Base-by-base conservation (phyloP, 2,797 vertebrate species). In the Gymnothorax javanicus region DNA sequence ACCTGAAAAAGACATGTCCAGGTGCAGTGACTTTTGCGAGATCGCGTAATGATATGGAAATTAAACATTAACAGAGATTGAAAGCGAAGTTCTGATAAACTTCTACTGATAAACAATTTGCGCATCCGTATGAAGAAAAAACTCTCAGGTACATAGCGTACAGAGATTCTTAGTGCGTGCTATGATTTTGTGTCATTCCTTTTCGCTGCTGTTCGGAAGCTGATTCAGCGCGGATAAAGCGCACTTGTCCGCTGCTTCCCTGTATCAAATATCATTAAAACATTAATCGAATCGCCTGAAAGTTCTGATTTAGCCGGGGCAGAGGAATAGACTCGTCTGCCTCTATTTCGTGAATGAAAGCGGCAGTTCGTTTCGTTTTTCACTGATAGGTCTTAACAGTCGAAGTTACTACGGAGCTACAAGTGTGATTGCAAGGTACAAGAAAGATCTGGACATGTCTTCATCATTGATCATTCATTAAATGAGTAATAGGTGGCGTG, bases 1-100 rank as follows among this genome's bases (percentile, higher is more conserved):
- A 43, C 33, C 33, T 15, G 57, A 33, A 84, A 88, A 81, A 82
- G 73, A 86, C 4, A 17, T 62, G 58, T 64, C 33, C 64, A 79
- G 58, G 43, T 79, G 85, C 58, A 86, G 33, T 43, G 33, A 43
- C 33, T 17, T 8, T 20, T 43, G 13, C 13, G 15, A 12, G 79
- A 20, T 33, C 15, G 25, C 4, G 1, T 77, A 50, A 50, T 86
- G 60, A 1, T 3, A 86, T 81, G 75, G 43, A 33, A 86, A 86
- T 77, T n/a, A 52, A 86, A 81, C 58, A 20, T 81, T 52, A 56
- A 52, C 54, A 8, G 7, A n/a, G 50, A 23, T n/a, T 7, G 9
- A 25, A 81, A 54, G 52, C 9, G 13, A 11, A 13, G 9, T 43
- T 2, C 52, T 12, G 17, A 56, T 43, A 56, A 56, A 7, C 43